Evolutionary conservation across 2,888 invertebrate species (phyloP).

Genomic region (Physocephala rufipes): DNA sequence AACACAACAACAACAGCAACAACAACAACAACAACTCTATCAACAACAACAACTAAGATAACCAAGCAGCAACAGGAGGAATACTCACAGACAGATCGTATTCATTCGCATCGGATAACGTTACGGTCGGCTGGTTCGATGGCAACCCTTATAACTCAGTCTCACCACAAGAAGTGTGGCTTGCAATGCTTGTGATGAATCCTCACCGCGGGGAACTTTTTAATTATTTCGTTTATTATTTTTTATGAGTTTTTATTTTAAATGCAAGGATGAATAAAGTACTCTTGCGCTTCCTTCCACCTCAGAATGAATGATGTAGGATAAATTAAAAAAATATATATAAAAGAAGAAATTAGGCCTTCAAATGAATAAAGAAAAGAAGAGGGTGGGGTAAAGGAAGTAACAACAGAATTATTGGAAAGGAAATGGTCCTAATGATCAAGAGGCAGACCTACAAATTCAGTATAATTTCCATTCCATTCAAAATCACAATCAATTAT

Average conservation of each 20-base stretch:
- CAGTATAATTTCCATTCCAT: too few relatives aligned
- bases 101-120: neutral
- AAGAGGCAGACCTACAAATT: too few relatives aligned
- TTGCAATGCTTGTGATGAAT: slow-evolving; percentile 17
- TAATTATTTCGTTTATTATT: slow-evolving; percentile 57
- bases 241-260: slow-evolving; percentile 18
- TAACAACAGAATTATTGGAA: neutral
- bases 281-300: too few relatives aligned
- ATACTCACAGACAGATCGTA: neutral
- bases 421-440: too few relatives aligned
- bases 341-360: too few relatives aligned
- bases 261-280: neutral
- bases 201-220: slow-evolving; percentile 56
- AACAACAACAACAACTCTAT: neutral
- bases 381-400: neutral
- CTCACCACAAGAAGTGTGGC: neutral
- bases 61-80: neutral
- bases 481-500: too few relatives aligned
- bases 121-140: slow-evolving; percentile 2
- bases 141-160: slow-evolving; percentile 10
- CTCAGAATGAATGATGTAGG: too few relatives aligned
- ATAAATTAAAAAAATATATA: too few relatives aligned
- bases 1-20: neutral
- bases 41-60: neutral
- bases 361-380: too few relatives aligned